phyloP scores from a whole-genome alignment of 2,888 invertebrate genomes.

The Petrophora chlorosata region DNA sequence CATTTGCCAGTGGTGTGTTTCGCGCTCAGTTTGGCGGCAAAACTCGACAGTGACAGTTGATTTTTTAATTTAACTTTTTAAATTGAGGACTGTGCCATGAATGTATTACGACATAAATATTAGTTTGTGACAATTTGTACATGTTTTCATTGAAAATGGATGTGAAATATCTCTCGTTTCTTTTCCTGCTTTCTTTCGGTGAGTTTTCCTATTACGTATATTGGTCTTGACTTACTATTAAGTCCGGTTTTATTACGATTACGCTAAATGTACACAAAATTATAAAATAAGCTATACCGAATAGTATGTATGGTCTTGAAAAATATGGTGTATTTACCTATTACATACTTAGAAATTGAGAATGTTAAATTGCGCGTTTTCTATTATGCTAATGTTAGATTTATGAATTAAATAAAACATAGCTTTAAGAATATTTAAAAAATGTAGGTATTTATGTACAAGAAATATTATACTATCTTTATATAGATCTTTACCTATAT shows the following conservation, averaged over 20 bases:
- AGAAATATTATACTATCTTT: too few relatives aligned
- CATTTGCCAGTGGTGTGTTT: conserved; percentile 45
- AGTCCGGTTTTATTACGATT: conserved; percentile 9
- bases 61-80: conserved; percentile 39
- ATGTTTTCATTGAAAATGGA: conserved; percentile 40
- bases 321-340: too few relatives aligned
- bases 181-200: conserved; percentile 55
- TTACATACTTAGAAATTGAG: too few relatives aligned
- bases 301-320: too few relatives aligned
- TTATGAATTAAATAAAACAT: too few relatives aligned
- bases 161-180: conserved; percentile 32
- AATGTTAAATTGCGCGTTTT: too few relatives aligned
- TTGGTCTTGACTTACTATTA: conserved; percentile 9
- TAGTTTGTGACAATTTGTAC: conserved; percentile 9
- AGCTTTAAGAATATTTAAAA: too few relatives aligned
- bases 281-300: background rate
- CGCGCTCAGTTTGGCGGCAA: conserved; percentile 74
- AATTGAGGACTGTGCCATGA: conserved; percentile 29
- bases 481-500: too few relatives aligned
- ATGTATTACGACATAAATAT: conserved; percentile 30
- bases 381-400: too few relatives aligned
- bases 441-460: too few relatives aligned
- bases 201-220: conserved; percentile 40
- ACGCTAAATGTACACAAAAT: background rate
- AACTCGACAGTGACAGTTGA: conserved; percentile 51